Percentiles rank a stretch among this genome's conserved stretches.
Evolutionary conservation across 2,888 invertebrate species (phyloP).

Genomic region (Drosophila vallismaia): DNA sequence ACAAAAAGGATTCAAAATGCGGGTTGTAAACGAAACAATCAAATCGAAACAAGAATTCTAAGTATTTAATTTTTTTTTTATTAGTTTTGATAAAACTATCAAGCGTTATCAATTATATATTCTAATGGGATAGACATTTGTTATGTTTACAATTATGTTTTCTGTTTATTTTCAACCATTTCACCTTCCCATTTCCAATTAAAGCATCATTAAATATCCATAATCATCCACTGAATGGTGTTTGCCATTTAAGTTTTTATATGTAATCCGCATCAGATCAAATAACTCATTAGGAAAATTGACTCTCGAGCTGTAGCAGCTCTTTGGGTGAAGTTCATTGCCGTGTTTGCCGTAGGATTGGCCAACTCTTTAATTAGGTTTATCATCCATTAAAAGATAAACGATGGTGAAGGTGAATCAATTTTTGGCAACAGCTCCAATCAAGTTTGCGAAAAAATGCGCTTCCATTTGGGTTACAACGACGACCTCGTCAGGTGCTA

Average conservation of each 20-base stretch:
- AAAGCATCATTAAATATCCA: constrained; percentile 24
- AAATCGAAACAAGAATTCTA: constrained; percentile 6
- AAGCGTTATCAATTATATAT: not conserved
- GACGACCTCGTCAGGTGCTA: constrained; percentile 28
- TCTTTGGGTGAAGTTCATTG: constrained; percentile 27
- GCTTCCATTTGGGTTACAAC: constrained; percentile 26
- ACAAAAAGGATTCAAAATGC: constrained; percentile 21
- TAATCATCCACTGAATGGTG: constrained; percentile 13
- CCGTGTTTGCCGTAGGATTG: constrained; percentile 37
- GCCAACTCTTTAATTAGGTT: constrained; percentile 30
- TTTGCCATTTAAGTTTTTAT: constrained; percentile 9
- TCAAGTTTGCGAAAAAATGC: constrained; percentile 24
- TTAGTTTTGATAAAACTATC: constrained; percentile 5
- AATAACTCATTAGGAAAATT: constrained; percentile 30
- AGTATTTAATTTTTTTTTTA: constrained; percentile 8
- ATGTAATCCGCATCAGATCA: constrained; percentile 9
- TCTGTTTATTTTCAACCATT: not conserved
- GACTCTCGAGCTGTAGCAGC: not conserved
- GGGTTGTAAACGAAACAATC: constrained; percentile 6
- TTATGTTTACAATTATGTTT: not conserved
- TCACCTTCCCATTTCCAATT: constrained; percentile 2
- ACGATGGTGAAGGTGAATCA: constrained; percentile 17
- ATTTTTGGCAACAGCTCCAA: constrained; percentile 34
- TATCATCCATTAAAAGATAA: constrained; percentile 42
- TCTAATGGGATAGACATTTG: too few relatives aligned